phyloP scores from a whole-genome alignment of 2,888 invertebrate species.

The Pristionchus arcanus region DNA sequence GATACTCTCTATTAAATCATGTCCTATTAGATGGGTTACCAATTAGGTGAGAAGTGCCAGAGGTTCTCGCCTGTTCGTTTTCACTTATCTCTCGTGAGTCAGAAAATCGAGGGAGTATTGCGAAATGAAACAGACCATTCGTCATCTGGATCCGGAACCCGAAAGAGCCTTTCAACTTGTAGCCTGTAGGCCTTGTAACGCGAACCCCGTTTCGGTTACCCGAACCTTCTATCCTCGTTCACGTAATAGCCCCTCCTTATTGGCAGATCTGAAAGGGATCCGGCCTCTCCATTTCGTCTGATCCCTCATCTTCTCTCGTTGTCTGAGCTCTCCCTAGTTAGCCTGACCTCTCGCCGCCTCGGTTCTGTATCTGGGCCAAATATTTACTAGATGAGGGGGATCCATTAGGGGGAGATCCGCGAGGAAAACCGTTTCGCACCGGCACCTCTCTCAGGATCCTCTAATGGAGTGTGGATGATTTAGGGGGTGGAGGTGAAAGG shows the following conservation, averaged over 20 bases:
- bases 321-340: slow-evolving; percentile 32
- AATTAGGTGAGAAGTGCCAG: too few species aligned
- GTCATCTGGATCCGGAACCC: not conserved
- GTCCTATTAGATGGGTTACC: too few species aligned
- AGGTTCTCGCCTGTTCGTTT: too few species aligned
- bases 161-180: not conserved
- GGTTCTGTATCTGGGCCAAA: slow-evolving; percentile 36
- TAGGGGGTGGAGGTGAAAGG: not conserved
- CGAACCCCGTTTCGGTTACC: not conserved
- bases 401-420: slow-evolving; percentile 38
- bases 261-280: not conserved
- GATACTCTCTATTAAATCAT: too few species aligned
- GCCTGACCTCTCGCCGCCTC: not conserved
- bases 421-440: slow-evolving; percentile 20
- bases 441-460: not conserved
- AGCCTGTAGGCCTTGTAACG: not conserved
- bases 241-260: slow-evolving; percentile 47
- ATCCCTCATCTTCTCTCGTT: slow-evolving; percentile 39
- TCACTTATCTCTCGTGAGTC: too few species aligned
- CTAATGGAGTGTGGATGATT: slow-evolving; percentile 44
- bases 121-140: too few species aligned
- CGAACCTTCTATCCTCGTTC: not conserved
- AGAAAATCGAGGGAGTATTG: too few species aligned
- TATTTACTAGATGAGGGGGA: slow-evolving; percentile 25
- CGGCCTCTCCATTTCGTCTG: slow-evolving; percentile 13